Evolutionary conservation across 1,140 invertebrate genomes (phyloP).

Genomic region (Littorina saxatilis): DNA sequence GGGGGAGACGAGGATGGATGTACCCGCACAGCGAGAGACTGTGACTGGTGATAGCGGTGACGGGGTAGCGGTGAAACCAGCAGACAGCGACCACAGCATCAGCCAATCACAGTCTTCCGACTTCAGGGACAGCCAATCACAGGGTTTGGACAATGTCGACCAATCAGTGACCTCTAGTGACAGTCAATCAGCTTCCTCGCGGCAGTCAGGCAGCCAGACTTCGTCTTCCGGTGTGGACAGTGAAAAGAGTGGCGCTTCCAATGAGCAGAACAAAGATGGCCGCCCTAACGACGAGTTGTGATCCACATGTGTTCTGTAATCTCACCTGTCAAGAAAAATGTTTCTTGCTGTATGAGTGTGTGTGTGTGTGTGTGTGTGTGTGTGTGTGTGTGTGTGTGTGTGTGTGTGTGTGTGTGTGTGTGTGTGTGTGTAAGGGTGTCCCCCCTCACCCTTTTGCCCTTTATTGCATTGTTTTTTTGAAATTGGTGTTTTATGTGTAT

Average conservation of each 20-base stretch:
- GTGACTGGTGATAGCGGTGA: not conserved
- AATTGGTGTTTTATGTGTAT: not conserved
- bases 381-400: conserved; percentile 1
- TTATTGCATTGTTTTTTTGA: not conserved
- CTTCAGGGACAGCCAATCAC: not conserved
- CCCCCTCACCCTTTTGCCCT: not conserved
- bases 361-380: not conserved
- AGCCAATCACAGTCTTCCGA: conserved; percentile 8
- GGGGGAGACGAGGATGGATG: not conserved
- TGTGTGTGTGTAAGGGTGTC: not conserved
- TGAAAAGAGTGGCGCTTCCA: not conserved
- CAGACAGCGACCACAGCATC: not conserved
- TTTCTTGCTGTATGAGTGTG: not conserved
- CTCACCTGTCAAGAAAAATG: not conserved
- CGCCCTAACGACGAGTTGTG: conserved; percentile 19
- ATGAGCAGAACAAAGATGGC: not conserved
- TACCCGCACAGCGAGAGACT: not conserved
- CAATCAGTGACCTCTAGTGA: not conserved
- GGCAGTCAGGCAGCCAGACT: not conserved
- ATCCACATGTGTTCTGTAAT: not conserved
- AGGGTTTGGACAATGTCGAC: not conserved
- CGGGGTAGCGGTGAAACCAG: not conserved
- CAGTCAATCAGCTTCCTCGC: not conserved
- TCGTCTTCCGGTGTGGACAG: not conserved
- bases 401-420: not conserved